Evolutionary conservation across 2,113 vertebrate genomes (phyloP).

Genomic region (Drymodes brunneopygia): DNA sequence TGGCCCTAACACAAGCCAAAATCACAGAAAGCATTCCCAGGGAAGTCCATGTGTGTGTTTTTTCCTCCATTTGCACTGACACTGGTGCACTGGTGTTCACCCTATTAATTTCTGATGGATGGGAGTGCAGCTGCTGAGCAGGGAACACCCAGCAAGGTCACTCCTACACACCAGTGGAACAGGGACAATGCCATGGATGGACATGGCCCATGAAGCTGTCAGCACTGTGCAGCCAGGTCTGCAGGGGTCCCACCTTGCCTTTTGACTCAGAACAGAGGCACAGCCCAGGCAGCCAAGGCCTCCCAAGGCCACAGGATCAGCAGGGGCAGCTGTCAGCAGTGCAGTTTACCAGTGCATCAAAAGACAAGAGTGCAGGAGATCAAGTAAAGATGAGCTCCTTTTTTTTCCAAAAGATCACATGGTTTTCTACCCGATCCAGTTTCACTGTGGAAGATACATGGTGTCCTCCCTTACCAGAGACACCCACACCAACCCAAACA

Average conservation of each 20-base stretch:
- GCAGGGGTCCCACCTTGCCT: background rate
- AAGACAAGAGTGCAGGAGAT: background rate
- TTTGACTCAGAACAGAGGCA: background rate
- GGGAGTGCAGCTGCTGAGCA: background rate
- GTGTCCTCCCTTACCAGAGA: conserved; percentile 27
- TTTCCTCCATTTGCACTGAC: background rate
- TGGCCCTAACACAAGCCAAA: background rate
- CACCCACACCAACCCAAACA: background rate
- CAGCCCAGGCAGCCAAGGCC: background rate
- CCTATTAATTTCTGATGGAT: background rate
- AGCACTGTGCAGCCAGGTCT: background rate
- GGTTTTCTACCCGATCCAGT: conserved; percentile 9
- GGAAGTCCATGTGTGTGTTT: background rate
- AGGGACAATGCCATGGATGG: background rate
- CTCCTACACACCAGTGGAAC: background rate
- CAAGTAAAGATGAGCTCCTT: background rate
- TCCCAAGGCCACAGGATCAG: background rate
- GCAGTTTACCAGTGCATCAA: background rate
- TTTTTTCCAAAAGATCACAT: background rate
- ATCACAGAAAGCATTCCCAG: background rate
- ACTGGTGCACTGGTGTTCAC: background rate
- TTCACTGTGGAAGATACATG: conserved; percentile 8
- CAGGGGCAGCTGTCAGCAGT: background rate
- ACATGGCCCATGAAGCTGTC: background rate
- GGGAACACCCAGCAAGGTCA: background rate